Conservation (phyloP, 2,113 vertebrate species). For the Rhipidura dahli region DNA sequence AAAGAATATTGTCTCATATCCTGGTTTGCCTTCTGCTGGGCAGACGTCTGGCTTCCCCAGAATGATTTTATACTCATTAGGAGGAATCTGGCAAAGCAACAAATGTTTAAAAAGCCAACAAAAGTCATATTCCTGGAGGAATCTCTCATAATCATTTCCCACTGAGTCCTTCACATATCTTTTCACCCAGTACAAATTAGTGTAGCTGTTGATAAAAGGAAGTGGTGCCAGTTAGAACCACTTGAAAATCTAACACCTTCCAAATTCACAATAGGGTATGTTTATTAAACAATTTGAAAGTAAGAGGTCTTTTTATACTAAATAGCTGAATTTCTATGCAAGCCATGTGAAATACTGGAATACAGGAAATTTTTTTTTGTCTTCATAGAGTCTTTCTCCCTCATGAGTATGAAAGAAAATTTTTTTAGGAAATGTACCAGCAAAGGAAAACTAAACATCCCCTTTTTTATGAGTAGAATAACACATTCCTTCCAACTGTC, state of each 20-base stretch:
- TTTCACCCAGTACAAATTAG: not conserved
- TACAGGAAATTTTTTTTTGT: not conserved
- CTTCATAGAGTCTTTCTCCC: not conserved
- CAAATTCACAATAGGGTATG: not conserved
- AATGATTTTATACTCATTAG: not conserved
- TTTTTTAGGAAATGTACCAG: not conserved
- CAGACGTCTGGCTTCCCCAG: not conserved
- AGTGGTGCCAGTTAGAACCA: not conserved
- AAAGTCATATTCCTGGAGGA: not conserved
- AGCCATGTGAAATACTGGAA: not conserved
- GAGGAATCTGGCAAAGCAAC: not conserved
- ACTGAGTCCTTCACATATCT: not conserved
- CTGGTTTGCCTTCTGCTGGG: not conserved
- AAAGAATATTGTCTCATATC: not conserved
- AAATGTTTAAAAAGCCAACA: not conserved
- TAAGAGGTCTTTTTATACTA: not conserved
- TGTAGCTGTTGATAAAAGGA: not conserved
- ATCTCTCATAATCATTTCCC: not conserved
- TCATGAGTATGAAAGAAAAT: not conserved
- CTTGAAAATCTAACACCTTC: not conserved
- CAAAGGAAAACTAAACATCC: not conserved
- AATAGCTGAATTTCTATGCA: not conserved
- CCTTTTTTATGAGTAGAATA: not conserved
- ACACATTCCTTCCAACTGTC: not conserved
- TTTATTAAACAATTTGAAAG: not conserved